Base-by-base conservation (phyloP, 2,888 invertebrate genomes). In the Standfussiana lucernea region DNA sequence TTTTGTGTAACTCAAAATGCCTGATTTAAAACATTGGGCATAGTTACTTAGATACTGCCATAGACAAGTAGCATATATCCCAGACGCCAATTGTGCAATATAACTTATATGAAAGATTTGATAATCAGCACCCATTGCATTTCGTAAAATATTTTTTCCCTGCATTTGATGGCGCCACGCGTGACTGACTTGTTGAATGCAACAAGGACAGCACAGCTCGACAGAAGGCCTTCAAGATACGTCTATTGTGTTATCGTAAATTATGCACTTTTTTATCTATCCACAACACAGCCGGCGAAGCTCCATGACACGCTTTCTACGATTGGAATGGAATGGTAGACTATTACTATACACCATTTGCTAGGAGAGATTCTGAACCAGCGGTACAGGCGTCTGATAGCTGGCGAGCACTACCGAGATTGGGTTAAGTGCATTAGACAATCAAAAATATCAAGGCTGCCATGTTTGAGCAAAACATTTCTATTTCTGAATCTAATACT, bases 231-330 rank as follows among this genome's bases (percentile, higher is more conserved):
- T 93, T 93, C 91, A 85, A 92, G 90, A 92, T 89, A 90, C 89
- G 89, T 89, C 90, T 88, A 93, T 94, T 94, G 93, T 94, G 88
- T 90, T 91, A 89, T 92, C 90, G 90, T 90, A 92, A 92, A 93
- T 92, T 94, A 94, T 93, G 91, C 93, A 91, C 91, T 92, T 94
- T 94, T 94, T 94, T 93, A 91, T 89, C 84, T 86, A 88, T 77
- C 89, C 83, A 86, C 90, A 91, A 89, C 90, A 89, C 90, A 89
- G 88, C 86, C 90, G 88, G 84, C 86, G 91, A 90, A 90, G 90
- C 90, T 89, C 91, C 92, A 91, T 94, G 94, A 94, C 94, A 94
- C 94, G 94, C 94, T 94, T 94, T 94, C 95, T 94, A 93, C 91
- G 84, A 90, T 89, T 90, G 89, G 90, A 90, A 92, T 88, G 85